A percentile compares a stretch with the other conserved stretches of the same genome.
Conservation (phyloP, 2,113 vertebrate genomes). For the Mobula hypostoma region DNA sequence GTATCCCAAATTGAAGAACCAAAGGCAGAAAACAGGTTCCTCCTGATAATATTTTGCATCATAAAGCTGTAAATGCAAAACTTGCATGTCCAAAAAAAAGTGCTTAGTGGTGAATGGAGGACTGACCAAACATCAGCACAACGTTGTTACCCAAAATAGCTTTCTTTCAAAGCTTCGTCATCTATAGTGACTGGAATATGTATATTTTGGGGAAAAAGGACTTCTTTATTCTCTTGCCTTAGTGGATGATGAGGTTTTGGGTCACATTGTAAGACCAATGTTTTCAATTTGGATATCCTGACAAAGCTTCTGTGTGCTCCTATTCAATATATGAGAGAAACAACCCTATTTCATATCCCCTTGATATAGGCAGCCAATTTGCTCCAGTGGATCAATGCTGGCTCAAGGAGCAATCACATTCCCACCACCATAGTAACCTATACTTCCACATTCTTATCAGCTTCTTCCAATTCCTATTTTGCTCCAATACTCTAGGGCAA, state of each 20-base stretch:
- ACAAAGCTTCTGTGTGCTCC: not conserved
- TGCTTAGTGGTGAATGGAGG: not conserved
- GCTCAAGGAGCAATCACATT: no score
- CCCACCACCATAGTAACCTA: no score
- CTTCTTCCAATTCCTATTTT: no score
- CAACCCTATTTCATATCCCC: no score
- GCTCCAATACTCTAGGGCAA: no score
- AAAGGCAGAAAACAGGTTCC: not conserved
- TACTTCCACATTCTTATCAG: no score
- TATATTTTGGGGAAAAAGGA: not conserved
- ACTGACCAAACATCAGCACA: not conserved
- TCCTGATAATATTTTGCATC: not conserved
- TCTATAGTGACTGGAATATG: not conserved
- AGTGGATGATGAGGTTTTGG: not conserved
- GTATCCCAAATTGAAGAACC: not conserved
- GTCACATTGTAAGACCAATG: not conserved
- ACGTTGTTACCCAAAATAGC: not conserved
- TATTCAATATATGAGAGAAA: not conserved
- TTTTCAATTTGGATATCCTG: not conserved
- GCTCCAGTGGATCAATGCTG: no score
- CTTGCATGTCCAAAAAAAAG: not conserved
- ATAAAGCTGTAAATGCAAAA: not conserved
- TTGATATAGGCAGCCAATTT: no score
- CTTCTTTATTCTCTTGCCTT: not conserved
- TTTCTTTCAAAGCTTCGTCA: not conserved